A percentile compares a stretch with the other conserved stretches of the same genome.
Evolutionary conservation across 2,797 vertebrate genomes (phyloP).

Genomic region (Typhlichthys eigenmanni): DNA sequence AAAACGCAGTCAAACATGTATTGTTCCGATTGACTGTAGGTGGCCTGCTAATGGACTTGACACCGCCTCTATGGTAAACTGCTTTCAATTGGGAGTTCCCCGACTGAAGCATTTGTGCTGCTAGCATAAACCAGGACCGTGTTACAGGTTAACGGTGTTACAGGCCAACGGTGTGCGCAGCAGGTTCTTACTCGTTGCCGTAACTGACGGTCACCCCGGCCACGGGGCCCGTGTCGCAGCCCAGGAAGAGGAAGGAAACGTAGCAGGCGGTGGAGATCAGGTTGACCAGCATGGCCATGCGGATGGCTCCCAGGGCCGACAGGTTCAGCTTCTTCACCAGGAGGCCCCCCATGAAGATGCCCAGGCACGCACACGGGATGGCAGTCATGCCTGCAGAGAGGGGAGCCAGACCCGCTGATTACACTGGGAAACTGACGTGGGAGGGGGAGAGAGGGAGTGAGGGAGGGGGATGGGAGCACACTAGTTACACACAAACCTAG

Average conservation of each 20-base stretch:
- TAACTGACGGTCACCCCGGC: constrained; percentile 93
- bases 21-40: not conserved
- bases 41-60: too few relatives aligned
- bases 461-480: not conserved
- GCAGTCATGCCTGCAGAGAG: constrained; percentile 90
- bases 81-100: too few relatives aligned
- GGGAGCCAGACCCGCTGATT: not conserved
- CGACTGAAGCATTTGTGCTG: too few relatives aligned
- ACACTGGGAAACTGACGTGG: not conserved
- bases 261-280: constrained; percentile 96
- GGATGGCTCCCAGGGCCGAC: constrained; percentile 92
- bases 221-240: constrained; percentile 93
- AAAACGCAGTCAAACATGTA: not conserved
- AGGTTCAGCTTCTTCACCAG: constrained; percentile 98
- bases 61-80: too few relatives aligned
- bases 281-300: constrained; percentile 98
- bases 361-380: constrained; percentile 95
- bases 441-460: not conserved
- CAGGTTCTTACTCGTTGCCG: constrained; percentile 85
- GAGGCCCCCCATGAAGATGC: constrained; percentile 96
- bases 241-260: constrained; percentile 96
- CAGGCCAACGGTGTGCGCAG: not conserved
- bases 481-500: constrained; percentile 80
- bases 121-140: not conserved
- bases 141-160: not conserved